Percentiles rank a stretch among this genome's conserved stretches.
phyloP scores from a whole-genome alignment of 2,888 invertebrate genomes.

The Carpatolechia fugitivella region DNA sequence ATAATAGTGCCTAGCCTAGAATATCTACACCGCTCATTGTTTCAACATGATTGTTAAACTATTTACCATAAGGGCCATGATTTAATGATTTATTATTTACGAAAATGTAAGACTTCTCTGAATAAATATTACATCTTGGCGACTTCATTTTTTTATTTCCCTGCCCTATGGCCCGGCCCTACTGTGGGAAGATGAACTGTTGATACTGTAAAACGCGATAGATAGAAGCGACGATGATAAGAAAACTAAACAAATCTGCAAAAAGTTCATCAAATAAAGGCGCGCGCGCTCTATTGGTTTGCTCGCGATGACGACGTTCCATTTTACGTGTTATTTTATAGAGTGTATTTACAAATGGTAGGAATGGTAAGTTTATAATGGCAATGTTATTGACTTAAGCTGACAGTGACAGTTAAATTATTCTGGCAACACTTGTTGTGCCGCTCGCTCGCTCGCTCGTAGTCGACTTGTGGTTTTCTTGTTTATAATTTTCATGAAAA shows the following conservation, averaged over 20 bases:
- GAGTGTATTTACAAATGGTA: background rate
- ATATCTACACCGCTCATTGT: conserved; percentile 51
- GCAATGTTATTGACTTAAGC: background rate
- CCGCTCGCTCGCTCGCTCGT: conserved; percentile 43
- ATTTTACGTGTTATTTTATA: background rate
- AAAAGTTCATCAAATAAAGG: too few species aligned
- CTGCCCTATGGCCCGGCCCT: background rate
- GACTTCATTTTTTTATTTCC: background rate
- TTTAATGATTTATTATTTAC: conserved; percentile 34
- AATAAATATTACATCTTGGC: conserved; percentile 12
- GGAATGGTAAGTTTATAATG: background rate
- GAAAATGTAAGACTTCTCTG: conserved; percentile 41
- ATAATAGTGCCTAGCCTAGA: conserved; percentile 74
- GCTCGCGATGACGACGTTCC: background rate
- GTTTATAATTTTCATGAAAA: conserved; percentile 64
- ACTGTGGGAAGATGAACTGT: too few species aligned
- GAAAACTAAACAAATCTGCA: too few species aligned
- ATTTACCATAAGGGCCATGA: conserved; percentile 28
- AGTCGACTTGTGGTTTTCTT: conserved; percentile 61
- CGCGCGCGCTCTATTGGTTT: too few species aligned
- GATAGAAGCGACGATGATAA: too few species aligned
- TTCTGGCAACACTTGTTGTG: conserved; percentile 4
- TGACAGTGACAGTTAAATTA: background rate
- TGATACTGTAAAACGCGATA: too few species aligned
- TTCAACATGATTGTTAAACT: conserved; percentile 28